Base-by-base conservation (phyloP, 1,140 invertebrate species). In the Cryptotermes secundus region DNA sequence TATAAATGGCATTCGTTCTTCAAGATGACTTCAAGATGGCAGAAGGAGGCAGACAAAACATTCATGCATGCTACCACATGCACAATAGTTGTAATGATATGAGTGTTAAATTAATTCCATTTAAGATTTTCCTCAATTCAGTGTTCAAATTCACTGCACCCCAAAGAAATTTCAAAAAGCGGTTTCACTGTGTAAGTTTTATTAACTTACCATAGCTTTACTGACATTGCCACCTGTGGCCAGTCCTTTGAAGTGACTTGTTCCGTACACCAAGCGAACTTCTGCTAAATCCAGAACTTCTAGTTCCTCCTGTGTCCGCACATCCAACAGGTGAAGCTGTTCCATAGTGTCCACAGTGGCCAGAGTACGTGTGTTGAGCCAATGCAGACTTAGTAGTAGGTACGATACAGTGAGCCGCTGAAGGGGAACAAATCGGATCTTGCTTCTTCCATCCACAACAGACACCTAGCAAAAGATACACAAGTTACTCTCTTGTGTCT, bases 241-340 rank as follows among this genome's bases (percentile, higher is more conserved):
- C 36, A 95, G 87, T 65, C 94, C 95, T 89, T 99, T 98, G 88
- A 98, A 99, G 90, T 98, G 96, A 87, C 96, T 96, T 38, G 96
- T 97, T 38, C 94, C 94, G 89, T 99, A 99, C 0, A 98, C 96
- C 53, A 99, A 91, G 84, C 96, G 95, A 26, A 97, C 95, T 86
- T 94, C 93, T 53, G 94, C 95, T 86, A 98, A 90, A 89, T 98
- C 96, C 81, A 97, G 89, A 45, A 93, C 92, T 90, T 97, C 96
- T n/a, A 96, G 90, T 89, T 96, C 95, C 87, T 96, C 94, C 87
- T 97, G 95, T 1, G 95, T 95, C 84, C 96, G 92, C 31, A 98
- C 97, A 88, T 98, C 97, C 87, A 98, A 92, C 35, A 99, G 90
- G 90, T 97, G 95, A 83, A 99, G 89, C 85, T 95, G 95, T 89